These are phyloP conservation scores for Brachionus rubens DNA, from an alignment of 1,140 invertebrate species.

Conservation along the genomic window DNA sequence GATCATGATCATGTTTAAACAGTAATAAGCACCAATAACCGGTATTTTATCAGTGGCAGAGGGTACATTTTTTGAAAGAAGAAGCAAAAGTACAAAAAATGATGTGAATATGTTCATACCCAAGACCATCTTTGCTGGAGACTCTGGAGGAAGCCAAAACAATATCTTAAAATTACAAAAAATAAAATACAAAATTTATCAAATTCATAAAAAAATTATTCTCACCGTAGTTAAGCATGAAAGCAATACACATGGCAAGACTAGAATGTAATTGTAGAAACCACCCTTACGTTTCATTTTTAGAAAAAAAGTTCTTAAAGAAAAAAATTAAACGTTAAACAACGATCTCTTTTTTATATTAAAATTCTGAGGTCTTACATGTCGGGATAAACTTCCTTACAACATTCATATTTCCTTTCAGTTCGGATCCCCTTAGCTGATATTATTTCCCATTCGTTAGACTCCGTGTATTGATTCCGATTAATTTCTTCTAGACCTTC, in stretches of 20 bases:
- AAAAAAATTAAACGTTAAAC: neutral
- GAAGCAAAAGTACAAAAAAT: constrained; percentile 58
- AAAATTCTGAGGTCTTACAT: too few species aligned
- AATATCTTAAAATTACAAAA: constrained; percentile 51
- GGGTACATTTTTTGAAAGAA: constrained; percentile 58
- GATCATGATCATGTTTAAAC: constrained; percentile 61
- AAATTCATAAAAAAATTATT: neutral
- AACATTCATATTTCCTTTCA: constrained; percentile 57
- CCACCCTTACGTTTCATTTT: constrained; percentile 56
- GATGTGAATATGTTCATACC: constrained; percentile 61
- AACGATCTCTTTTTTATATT: too few species aligned
- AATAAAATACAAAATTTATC: neutral
- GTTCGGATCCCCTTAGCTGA: constrained; percentile 21
- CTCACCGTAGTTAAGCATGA: constrained; percentile 55
- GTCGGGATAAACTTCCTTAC: constrained; percentile 59
- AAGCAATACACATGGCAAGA: constrained; percentile 58
- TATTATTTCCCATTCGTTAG: constrained; percentile 60
- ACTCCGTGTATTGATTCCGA: constrained; percentile 56
- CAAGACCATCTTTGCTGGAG: constrained; percentile 61
- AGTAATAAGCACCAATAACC: constrained; percentile 61
- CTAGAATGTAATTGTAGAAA: constrained; percentile 61
- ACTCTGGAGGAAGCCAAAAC: constrained; percentile 61
- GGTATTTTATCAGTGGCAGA: constrained; percentile 58
- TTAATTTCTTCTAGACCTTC: constrained; percentile 53
- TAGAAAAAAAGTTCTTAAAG: constrained; percentile 53